Conservation (phyloP, 2,888 invertebrate genomes). For the Clivina fossor region DNA sequence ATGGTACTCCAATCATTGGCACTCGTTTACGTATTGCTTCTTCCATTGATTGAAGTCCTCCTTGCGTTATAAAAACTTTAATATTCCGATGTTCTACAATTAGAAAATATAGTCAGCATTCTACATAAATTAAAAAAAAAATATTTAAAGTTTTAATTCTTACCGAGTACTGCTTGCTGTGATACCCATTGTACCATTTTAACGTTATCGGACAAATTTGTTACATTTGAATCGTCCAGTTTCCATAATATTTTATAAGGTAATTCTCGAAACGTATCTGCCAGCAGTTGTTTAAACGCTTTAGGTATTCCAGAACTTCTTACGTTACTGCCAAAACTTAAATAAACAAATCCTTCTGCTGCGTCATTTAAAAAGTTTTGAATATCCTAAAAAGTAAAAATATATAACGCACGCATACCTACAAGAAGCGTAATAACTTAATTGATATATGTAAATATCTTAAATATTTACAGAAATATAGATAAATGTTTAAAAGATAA, state of each 20-base stretch:
- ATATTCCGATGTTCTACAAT: constrained; percentile 47
- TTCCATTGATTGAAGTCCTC: constrained; percentile 50
- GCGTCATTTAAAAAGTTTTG: constrained; percentile 48
- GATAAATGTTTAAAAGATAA: too few species aligned
- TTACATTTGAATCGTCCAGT: constrained; percentile 50
- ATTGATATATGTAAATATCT: too few species aligned
- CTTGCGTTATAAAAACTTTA: constrained; percentile 51
- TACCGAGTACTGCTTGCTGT: constrained; percentile 54
- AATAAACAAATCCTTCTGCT: constrained; percentile 50
- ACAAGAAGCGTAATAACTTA: too few species aligned
- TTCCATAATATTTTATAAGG: constrained; percentile 54
- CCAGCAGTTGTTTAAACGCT: constrained; percentile 45
- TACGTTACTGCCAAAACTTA: constrained; percentile 53
- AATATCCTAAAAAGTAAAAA: constrained; percentile 46
- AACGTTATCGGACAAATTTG: constrained; percentile 50
- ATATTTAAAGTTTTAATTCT: not conserved
- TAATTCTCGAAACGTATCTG: constrained; percentile 49
- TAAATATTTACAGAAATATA: too few species aligned
- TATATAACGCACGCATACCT: not conserved
- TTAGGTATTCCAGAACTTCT: constrained; percentile 49
- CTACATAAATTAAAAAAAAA: not conserved
- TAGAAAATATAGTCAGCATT: not conserved
- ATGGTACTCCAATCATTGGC: constrained; percentile 49
- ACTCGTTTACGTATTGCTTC: constrained; percentile 50
- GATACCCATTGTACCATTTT: constrained; percentile 54